Base-by-base conservation (phyloP, 1,140 invertebrate species). In the Eurytemora carolleeae region DNA sequence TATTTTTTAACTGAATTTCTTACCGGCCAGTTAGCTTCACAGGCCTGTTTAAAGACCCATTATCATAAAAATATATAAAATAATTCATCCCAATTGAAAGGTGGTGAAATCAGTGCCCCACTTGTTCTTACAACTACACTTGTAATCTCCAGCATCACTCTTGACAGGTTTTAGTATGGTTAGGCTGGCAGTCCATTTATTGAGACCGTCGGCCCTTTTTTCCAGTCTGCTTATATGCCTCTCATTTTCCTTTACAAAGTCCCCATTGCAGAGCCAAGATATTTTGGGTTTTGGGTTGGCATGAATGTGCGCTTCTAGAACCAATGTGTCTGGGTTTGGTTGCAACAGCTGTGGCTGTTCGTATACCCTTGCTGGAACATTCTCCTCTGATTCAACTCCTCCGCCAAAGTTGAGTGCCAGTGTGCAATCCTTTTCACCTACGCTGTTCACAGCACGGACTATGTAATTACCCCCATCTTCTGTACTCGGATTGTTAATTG, bases 231-330 rank as follows among this genome's bases (percentile, higher is more conserved):
- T 17, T 2, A 23, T 18, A 3, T 57, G 24, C 18, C 60, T 18
- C 1, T 62, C 60, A 2, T 20, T 23, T 22, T 58, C 54, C 53
- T 62, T 62, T 16, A 62, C 54, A 54, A 62, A 62, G 60, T 62
- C 60, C 25, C 60, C 60, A 20, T 62, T 62, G 60, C 60, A 56
- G n/a, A 62, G 22, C 60, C 60, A 62, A 58, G 53, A 58, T 53
- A 62, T 62, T 20, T 62, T 62, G 2, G 60, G 60, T 22, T 24
- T 55, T 12, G 60, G 60, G 54, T 62, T 60, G 20, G 60, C 60
- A 25, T 58, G 53, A 21, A 62, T 62, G 53, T 62, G 60, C 24
- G 60, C 60, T 25, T 62, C 60, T 22, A 62, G 60, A 16, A 62
- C 54, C n/a, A 62, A 53, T 17, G 54, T 54, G 18, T 25, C 23